Percentiles rank a stretch among this genome's conserved stretches.
phyloP scores from a whole-genome alignment of 2,113 vertebrate genomes.

The Vireo altiloquus region DNA sequence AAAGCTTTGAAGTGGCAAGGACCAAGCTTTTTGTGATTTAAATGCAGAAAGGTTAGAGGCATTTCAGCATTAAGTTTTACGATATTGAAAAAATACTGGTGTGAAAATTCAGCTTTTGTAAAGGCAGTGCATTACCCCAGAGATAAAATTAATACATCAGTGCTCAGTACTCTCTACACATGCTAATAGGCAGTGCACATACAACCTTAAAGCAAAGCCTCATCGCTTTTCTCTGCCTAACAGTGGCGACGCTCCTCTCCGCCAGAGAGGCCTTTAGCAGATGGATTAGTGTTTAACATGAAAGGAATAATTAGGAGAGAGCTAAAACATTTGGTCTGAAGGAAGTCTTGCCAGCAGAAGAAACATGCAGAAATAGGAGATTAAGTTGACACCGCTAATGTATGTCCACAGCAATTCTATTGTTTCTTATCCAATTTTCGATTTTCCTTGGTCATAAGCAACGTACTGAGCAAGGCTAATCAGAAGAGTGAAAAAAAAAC shows the following conservation, averaged over 20 bases:
- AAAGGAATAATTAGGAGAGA: conserved; percentile 62
- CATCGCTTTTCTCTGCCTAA: conserved; percentile 69
- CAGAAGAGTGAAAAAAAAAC: conserved; percentile 69
- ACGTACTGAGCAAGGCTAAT: conserved; percentile 59
- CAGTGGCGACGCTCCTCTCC: conserved; percentile 36
- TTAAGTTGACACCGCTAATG: conserved; percentile 74
- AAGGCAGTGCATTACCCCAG: conserved; percentile 71
- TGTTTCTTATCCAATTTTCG: conserved; percentile 67
- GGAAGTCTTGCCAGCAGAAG: conserved; percentile 70
- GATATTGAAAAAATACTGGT: background rate
- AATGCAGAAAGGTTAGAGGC: conserved; percentile 39
- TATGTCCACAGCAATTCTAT: conserved; percentile 72
- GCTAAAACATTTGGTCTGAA: conserved; percentile 61
- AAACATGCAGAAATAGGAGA: conserved; percentile 80
- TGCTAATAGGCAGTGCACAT: conserved; percentile 73
- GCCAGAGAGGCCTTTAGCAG: conserved; percentile 62
- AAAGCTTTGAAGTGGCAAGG: conserved; percentile 11
- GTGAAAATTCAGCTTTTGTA: conserved; percentile 60
- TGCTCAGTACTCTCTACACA: conserved; percentile 63
- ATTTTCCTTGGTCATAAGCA: conserved; percentile 62
- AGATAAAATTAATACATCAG: conserved; percentile 64
- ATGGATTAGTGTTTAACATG: conserved; percentile 75
- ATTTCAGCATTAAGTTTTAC: background rate
- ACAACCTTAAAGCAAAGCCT: conserved; percentile 67
- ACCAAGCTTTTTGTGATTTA: conserved; percentile 42